Evolutionary conservation across 1,140 invertebrate genomes (phyloP).

Genomic region (Helicoverpa zea): DNA sequence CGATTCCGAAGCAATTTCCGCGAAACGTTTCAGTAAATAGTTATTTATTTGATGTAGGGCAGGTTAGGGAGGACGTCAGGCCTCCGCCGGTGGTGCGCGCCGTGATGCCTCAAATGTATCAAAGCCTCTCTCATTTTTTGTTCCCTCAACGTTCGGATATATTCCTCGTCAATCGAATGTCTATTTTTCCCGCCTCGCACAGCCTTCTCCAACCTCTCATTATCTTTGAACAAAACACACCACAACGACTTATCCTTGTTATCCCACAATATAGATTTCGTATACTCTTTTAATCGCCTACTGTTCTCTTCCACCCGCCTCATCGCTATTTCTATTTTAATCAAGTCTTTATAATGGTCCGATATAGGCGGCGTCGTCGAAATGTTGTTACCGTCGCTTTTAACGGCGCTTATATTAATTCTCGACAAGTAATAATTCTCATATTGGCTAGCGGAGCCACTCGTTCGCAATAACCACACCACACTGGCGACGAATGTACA

Average conservation of each 20-base stretch:
- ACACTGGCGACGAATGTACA: conserved; percentile 81
- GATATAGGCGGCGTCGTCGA: conserved; percentile 71
- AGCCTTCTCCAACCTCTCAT: conserved; percentile 72
- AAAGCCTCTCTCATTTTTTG: conserved; percentile 78
- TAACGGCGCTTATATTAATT: conserved; percentile 82
- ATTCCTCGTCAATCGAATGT: conserved; percentile 75
- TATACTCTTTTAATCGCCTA: conserved; percentile 84
- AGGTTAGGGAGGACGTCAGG: conserved; percentile 70
- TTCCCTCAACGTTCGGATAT: conserved; percentile 76
- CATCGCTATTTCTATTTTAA: conserved; percentile 86
- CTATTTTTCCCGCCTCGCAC: conserved; percentile 65
- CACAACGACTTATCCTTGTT: conserved; percentile 86
- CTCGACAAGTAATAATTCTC: conserved; percentile 86
- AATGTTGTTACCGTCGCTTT: conserved; percentile 71
- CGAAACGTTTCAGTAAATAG: conserved; percentile 55
- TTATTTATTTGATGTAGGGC: conserved; percentile 77
- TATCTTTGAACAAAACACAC: conserved; percentile 87
- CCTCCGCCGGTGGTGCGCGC: conserved; percentile 74
- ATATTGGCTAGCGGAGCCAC: conserved; percentile 75
- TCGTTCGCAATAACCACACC: conserved; percentile 80
- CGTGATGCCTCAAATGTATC: conserved; percentile 80
- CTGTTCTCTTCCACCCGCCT: conserved; percentile 85
- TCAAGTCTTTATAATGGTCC: conserved; percentile 85
- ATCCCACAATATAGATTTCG: conserved; percentile 85
- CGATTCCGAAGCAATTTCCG: conserved; percentile 6